Evolutionary conservation across 2,888 invertebrate genomes (phyloP).

Genomic region (Andrena hattorfiana): DNA sequence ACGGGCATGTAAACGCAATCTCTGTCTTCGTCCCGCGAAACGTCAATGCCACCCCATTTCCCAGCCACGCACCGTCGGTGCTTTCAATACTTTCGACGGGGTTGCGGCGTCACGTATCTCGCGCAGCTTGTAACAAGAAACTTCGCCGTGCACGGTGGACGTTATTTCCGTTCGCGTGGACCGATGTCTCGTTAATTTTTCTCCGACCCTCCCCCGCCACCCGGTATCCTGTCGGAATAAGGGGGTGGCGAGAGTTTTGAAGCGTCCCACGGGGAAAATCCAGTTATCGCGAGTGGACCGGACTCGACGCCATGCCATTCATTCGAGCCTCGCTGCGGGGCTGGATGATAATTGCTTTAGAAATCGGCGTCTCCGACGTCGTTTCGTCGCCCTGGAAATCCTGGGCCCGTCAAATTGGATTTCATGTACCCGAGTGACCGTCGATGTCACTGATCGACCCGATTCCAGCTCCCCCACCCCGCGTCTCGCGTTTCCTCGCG

Average conservation of each 20-base stretch:
- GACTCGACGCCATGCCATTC: constrained; percentile 53
- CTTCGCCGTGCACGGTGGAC: not conserved
- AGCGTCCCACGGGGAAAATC: constrained; percentile 64
- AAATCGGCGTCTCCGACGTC: constrained; percentile 55
- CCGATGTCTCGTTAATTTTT: constrained; percentile 31
- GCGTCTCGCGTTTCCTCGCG: not conserved
- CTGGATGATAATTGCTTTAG: constrained; percentile 68
- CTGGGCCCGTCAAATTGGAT: constrained; percentile 50
- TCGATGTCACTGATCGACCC: constrained; percentile 17
- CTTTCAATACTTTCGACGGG: constrained; percentile 3
- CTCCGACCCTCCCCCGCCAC: not conserved
- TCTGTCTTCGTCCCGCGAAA: not conserved
- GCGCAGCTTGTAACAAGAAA: not conserved
- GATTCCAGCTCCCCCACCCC: not conserved
- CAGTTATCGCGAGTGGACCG: constrained; percentile 67
- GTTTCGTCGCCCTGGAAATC: constrained; percentile 42
- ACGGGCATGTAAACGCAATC: not conserved
- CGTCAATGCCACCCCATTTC: not conserved
- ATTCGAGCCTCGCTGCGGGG: constrained; percentile 38
- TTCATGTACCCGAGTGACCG: constrained; percentile 25
- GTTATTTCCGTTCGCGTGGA: not conserved
- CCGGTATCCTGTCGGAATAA: constrained; percentile 13
- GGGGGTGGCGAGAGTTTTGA: constrained; percentile 47
- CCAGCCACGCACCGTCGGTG: not conserved
- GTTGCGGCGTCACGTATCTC: not conserved